Base-by-base conservation (phyloP, 2,113 vertebrate species). In the Nettapus auritus region DNA sequence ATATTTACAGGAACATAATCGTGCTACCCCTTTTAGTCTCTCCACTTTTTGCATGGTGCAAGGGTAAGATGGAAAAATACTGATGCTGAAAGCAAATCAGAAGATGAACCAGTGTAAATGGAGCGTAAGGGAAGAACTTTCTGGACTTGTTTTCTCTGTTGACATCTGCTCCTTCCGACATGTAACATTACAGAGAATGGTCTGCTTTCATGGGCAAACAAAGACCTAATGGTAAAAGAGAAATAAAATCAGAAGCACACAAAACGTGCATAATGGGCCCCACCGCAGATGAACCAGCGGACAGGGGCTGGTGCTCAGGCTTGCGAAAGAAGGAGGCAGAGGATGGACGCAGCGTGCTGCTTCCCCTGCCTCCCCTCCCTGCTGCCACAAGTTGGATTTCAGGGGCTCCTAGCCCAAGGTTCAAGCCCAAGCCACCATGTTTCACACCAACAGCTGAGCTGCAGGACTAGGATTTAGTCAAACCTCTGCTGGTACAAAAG, bases 111-210 rank as follows among this genome's bases (percentile, higher is more conserved):
- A 64, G 16, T 40, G 40, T 44, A 92, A 96, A 74, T 5, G 77
- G 53, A 94, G 53, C 23, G 36, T 23, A 67, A 86, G 53, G 28
- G 69, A 81, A 88, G 84, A 79, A 89, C 77, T 69, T 75, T n/a
- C 68, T 82, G 6, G 4, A 63, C 88, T 90, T 92, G 60, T 84
- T 92, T 93, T 89, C 90, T 48, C 63, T 89, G 42, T 83, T 90
- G 69, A 67, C 92, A 88, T 78, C 40, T 79, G 70, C 81, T 94
- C 73, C 56, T 94, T 62, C 76, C 42, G 73, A 77, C 52, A 66
- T 40, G 69, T 20, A 25, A 64, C 89, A 91, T 83, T 73, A 46
- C 42, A 52, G 69, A 77, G 90, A 90, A 62, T 11, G 11, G 48
- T 73, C 28, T 46, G 13, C 36, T 90, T 81, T 36, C 48, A 26